Evolutionary conservation across 1,140 invertebrate species (phyloP), one percentile per base, ranked within the genome.

Genomic region (Drosophila murphyi): DNA sequence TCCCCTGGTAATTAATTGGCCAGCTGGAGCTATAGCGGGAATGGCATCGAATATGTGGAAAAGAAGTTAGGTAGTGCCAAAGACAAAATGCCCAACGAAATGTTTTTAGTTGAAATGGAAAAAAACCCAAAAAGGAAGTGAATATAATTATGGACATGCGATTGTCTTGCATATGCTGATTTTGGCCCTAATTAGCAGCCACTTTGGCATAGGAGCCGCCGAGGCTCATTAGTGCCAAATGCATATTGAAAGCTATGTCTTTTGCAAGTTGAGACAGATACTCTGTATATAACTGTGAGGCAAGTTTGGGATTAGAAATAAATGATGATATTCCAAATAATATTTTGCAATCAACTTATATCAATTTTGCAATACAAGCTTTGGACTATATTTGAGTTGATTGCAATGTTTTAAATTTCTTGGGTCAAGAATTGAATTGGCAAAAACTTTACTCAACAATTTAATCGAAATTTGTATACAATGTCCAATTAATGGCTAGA

Each of bases 1-100:
- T 47, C 28, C 29, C 50, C 55, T 52, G 60, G 70, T 83, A 89
- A 88, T 88, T 88, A 88, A 88, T 88, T 83, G 76, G 56, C 57
- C 76, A 78, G 68, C 67, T 72, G 67, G 72, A 60, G 51, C 48
- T 29, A 37, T 41, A 7, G 55, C 62, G 29, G 5, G n/a, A 35
- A 41, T 34, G 28, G 4, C 10, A 43, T 2, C 35, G 35, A 37
- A 29, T 32, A 35, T 10, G 12, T n/a, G 51, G 10, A 37, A 31
- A 43, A 59, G 43, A 32, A 5, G 28, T 51, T 51, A 69, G 50
- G 48, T 34, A 10, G 34, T 35, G 34, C 29, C 50, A 64, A 39
- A 64, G 48, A 3, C 10, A 20, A 20, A 20, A 20, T 20, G 20
- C 20, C 20, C 32, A 37, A 67, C 43, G 39, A 67, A 70, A 63